phyloP scores from a whole-genome alignment of 35 echinoderm and acorn worm species.

The Apostichopus californicus region DNA sequence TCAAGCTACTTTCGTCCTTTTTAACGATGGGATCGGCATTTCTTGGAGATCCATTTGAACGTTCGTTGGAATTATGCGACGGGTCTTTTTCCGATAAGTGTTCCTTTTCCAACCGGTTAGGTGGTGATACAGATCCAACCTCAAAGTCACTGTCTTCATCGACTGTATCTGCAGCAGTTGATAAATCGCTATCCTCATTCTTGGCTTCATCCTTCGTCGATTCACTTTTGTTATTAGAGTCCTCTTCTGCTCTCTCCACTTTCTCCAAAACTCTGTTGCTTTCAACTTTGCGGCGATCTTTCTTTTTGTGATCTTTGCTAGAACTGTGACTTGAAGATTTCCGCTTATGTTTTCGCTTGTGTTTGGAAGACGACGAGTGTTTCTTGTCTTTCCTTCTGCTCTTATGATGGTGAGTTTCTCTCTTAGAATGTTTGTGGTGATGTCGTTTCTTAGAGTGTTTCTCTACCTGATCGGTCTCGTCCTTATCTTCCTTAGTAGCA shows the following conservation, averaged over 20 bases:
- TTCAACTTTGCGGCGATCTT: neutral
- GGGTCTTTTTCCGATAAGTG: neutral
- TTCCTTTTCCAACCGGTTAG: neutral
- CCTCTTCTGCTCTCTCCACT: neutral
- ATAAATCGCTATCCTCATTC: neutral
- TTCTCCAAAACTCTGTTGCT: neutral
- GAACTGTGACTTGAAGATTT: neutral
- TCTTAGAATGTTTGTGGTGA: conserved; percentile 13
- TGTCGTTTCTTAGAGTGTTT: neutral
- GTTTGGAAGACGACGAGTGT: conserved; percentile 36
- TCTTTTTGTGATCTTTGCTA: neutral
- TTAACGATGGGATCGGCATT: neutral
- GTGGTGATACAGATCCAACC: conserved; percentile 20
- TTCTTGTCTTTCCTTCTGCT: conserved; percentile 29
- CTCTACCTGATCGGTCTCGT: neutral
- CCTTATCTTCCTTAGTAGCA: neutral
- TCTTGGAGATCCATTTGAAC: neutral
- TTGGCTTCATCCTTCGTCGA: neutral
- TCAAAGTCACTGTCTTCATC: neutral
- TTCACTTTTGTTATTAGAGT: neutral
- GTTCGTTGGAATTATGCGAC: neutral
- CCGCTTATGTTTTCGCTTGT: conserved; percentile 9
- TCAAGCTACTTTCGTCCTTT: neutral
- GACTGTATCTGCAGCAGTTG: neutral
- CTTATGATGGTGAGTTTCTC: neutral